Base-by-base conservation (phyloP, 1,140 invertebrate species). In the Sycophaga agraensis region DNA sequence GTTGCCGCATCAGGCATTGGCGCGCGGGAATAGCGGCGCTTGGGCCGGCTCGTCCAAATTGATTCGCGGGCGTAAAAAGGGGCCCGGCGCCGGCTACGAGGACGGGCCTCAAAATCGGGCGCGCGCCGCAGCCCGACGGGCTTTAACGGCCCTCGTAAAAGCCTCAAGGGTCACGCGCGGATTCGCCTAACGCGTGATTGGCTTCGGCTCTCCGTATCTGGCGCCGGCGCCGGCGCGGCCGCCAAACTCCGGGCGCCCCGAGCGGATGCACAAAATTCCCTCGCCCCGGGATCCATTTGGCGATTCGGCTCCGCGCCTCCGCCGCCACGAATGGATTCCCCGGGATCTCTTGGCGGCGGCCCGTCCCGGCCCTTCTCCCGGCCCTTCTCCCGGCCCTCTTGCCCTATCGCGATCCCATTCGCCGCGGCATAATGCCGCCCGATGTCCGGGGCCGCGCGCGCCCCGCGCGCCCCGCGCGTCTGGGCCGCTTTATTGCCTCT, bases 101-200 rank as follows among this genome's bases (percentile, higher is more conserved):
- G n/a, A n/a, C n/a, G n/a, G n/a, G n/a, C n/a, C n/a, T n/a, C n/a
- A n/a, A n/a, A n/a, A n/a, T n/a, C n/a, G n/a, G n/a, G n/a, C n/a
- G n/a, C 40, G 26, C 50, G 55, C 37, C 50, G 35, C 42, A 63
- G 46, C 53, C 22, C 51, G 42, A 43, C 28, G 57, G 51, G 55
- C 46, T 61, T 61, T 59, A 63, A 58, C 46, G 42, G 39, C 22
- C 37, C 40, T 61, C 59, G 59, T 56, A 60, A 55, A 64, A 49
- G 21, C 55, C 48, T 58, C 55, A 28, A 50, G 56, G 56, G 35
- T 50, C 56, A 50, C 56, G 46, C 46, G 56, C 56, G 56, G 55
- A 58, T 58, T 58, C 19, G 48, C 55, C 43, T 58, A 58, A 58
- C 56, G 46, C 17, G 56, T 50, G 56, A 59, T 59, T 59, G 56